Evolutionary conservation across 2,113 vertebrate genomes (phyloP), one percentile per base, ranked within the genome.

Genomic region (Danio rerio): DNA sequence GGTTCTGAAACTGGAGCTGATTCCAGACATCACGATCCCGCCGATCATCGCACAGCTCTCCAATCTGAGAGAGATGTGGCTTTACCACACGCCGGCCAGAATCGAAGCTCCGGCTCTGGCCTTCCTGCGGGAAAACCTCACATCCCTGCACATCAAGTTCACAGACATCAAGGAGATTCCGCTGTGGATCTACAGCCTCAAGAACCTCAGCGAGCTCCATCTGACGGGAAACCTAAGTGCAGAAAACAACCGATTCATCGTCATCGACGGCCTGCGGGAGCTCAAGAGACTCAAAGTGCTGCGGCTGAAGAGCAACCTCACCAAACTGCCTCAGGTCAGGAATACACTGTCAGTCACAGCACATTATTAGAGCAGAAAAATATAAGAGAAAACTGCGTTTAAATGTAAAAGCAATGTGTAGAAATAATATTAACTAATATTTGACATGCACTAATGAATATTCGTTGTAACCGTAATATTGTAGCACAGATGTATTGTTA

Each of bases 101-200:
- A 99, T 99, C 0, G 97, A 99, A 90, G 97, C 97, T 15, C 97
- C 98, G 0, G 98, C 97, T 49, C 91, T 99, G 82, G 97, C 97
- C 87, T 99, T 98, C 88, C 90, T 99, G 79, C 91, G 96, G 0
- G 97, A 99, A 89, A 96, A 97, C 83, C 92, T 99, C 65, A 96
- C 95, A 83, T 98, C 98, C 0, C 93, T 99, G 69, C 98, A 99
- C 89, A 97, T 99, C 88, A 99, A 99, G 88, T 99, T 99, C 94
- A 99, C 97, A 0, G 98, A 99, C 89, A 99, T 99, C 89, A 99
- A 99, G 90, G 98, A 99, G 92, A 99, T 99, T 84, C 98, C 98
- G 0, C 92, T 99, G 76, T 99, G 97, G 98, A 98, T 99, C 87
- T 99, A 98, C 87, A 98, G 98, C 92, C 89, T 99, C 88, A 99